Percentiles rank a stretch among this genome's conserved stretches.
phyloP scores from a whole-genome alignment of 2,888 invertebrate species.

The Eucriotettix oculatus region DNA sequence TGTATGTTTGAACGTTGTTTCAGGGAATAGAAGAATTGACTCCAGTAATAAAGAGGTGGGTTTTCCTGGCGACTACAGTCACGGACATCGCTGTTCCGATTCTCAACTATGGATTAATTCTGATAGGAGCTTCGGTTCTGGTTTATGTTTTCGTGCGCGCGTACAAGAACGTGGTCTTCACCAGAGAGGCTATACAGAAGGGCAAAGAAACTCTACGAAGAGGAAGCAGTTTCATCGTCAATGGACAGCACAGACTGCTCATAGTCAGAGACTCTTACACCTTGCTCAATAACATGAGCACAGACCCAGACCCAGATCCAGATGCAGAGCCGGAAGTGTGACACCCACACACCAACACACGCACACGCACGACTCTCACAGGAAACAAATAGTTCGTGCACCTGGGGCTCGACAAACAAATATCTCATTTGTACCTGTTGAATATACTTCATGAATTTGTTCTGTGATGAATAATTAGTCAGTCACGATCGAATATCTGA shows the following conservation, averaged over 20 bases:
- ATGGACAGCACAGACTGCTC: slow-evolving; percentile 40
- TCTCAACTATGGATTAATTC: slow-evolving; percentile 53
- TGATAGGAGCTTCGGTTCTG: slow-evolving; percentile 47
- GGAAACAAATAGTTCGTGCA: no score
- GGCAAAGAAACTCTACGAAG: slow-evolving; percentile 35
- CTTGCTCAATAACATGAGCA: slow-evolving; percentile 23
- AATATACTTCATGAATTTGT: no score
- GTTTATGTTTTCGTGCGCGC: slow-evolving; percentile 50
- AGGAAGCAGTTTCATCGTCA: slow-evolving; percentile 14
- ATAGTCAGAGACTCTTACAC: slow-evolving; percentile 39
- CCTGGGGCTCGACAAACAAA: no score
- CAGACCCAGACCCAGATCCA: slow-evolving; percentile 14
- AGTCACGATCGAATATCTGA: no score
- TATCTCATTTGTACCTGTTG: no score
- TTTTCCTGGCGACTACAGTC: slow-evolving; percentile 63
- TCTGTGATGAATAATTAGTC: no score
- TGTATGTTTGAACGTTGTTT: background rate
- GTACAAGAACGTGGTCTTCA: slow-evolving; percentile 57
- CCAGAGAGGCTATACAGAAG: slow-evolving; percentile 53
- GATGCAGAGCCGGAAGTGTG: slow-evolving; percentile 1
- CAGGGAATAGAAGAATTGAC: slow-evolving; percentile 64
- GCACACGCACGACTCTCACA: no score
- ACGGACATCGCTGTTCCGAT: slow-evolving; percentile 54
- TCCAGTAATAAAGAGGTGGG: slow-evolving; percentile 63
- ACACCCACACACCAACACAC: no score